Evolutionary conservation across 2,888 invertebrate species (phyloP).

Genomic region (Adelphocoris suturalis): DNA sequence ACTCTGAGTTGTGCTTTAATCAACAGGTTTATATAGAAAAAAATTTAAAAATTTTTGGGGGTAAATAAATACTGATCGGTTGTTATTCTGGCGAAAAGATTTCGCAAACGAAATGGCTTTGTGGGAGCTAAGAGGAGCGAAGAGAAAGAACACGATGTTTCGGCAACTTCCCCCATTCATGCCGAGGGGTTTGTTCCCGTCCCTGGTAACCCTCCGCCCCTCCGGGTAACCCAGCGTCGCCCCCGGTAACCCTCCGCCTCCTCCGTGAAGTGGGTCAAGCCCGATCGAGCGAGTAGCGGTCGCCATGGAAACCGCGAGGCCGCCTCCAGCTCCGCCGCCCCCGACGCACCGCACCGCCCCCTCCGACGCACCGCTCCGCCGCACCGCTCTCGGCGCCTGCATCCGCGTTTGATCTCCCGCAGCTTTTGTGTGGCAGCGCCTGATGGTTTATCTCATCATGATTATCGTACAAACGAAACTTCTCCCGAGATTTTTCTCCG

Average conservation of each 20-base stretch:
- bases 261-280: slow-evolving; percentile 66
- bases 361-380: neutral
- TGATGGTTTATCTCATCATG: neutral
- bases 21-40: too few relatives aligned
- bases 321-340: slow-evolving; percentile 60
- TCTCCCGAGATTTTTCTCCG: neutral
- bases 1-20: too few relatives aligned
- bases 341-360: neutral
- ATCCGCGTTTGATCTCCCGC: slow-evolving; percentile 28
- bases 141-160: neutral
- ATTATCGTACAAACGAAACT: neutral
- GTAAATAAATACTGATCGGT: too few relatives aligned
- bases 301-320: slow-evolving; percentile 62
- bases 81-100: neutral
- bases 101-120: neutral
- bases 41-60: too few relatives aligned
- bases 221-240: neutral
- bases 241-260: neutral
- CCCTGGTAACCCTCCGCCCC: slow-evolving; percentile 13
- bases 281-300: slow-evolving; percentile 62
- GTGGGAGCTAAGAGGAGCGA: neutral
- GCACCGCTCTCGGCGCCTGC: neutral
- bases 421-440: neutral
- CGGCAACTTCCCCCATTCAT: neutral
- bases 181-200: slow-evolving; percentile 13